These are phyloP conservation scores for Picathartes gymnocephalus DNA, from an alignment of 2,113 vertebrate genomes.

Conservation along the genomic window DNA sequence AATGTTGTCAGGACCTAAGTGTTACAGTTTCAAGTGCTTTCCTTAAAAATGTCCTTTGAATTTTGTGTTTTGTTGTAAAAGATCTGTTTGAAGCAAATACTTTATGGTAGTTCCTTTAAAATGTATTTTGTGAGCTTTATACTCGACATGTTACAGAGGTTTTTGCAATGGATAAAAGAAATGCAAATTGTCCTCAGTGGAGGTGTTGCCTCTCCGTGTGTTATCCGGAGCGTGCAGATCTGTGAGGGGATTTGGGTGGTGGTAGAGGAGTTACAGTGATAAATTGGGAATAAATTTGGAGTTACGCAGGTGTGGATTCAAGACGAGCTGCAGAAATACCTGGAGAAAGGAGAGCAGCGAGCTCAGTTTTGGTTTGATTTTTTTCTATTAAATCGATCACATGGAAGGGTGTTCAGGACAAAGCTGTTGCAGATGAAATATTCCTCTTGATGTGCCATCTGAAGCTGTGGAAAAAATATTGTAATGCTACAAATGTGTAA, in stretches of 20 bases:
- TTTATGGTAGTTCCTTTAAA: constrained; percentile 41
- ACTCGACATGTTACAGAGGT: not conserved
- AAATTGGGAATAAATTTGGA: not conserved
- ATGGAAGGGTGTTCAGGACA: not conserved
- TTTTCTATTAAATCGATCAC: not conserved
- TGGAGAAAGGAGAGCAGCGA: not conserved
- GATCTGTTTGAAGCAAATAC: not conserved
- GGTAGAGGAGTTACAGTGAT: not conserved
- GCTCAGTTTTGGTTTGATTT: not conserved
- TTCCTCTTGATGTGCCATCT: constrained; percentile 9
- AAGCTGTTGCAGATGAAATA: not conserved
- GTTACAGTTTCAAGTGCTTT: constrained; percentile 48
- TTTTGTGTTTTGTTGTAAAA: constrained; percentile 32
- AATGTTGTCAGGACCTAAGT: constrained; percentile 33
- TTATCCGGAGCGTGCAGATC: not conserved
- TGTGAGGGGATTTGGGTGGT: not conserved
- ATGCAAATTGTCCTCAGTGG: not conserved
- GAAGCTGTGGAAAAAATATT: constrained; percentile 22
- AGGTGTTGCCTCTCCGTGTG: not conserved
- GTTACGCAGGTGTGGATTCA: not conserved
- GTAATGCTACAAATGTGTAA: constrained; percentile 8
- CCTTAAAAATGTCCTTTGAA: constrained; percentile 13
- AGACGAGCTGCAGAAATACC: not conserved
- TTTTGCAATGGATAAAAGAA: not conserved
- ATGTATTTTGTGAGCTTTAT: constrained; percentile 38